phyloP scores from a whole-genome alignment of 2,797 vertebrate genomes.

The Hylomyscus alleni region DNA sequence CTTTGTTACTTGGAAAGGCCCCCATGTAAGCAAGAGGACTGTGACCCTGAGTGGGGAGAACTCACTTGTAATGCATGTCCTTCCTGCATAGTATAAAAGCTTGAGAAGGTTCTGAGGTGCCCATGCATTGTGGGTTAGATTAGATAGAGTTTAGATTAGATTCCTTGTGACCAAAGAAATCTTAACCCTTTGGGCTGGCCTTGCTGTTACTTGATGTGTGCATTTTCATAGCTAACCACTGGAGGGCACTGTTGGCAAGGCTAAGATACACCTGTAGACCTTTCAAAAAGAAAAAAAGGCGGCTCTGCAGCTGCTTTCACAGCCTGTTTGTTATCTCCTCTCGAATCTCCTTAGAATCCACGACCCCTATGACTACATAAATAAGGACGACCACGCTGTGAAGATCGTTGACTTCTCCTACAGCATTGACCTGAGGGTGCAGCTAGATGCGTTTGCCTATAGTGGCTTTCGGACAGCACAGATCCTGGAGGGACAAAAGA shows the following conservation, averaged over 20 bases:
- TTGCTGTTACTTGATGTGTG: not conserved
- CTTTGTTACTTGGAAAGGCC: conserved; percentile 42
- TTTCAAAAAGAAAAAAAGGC: not conserved
- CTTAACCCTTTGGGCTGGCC: not conserved
- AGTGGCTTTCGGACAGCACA: conserved; percentile 87
- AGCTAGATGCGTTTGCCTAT: conserved; percentile 75
- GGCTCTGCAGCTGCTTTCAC: conserved; percentile 62
- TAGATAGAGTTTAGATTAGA: not conserved
- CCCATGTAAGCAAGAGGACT: conserved; percentile 37
- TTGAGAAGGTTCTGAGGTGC: not conserved
- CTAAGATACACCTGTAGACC: conserved; percentile 57
- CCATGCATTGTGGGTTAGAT: not conserved
- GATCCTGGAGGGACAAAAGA: conserved; percentile 87
- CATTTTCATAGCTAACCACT: conserved; percentile 83
- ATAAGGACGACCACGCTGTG: conserved; percentile 84
- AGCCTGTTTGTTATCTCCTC: conserved; percentile 58
- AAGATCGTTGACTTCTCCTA: conserved; percentile 91
- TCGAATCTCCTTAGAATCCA: conserved; percentile 87
- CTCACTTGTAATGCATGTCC: not conserved
- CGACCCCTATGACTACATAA: conserved; percentile 73
- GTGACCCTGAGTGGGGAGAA: not conserved
- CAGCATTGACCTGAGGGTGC: conserved; percentile 88
- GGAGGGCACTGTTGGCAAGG: conserved; percentile 85
- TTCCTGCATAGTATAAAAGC: not conserved
- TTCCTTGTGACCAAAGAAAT: not conserved